Conservation (phyloP, 2,797 vertebrate species). For the Thalassophryne amazonica region DNA sequence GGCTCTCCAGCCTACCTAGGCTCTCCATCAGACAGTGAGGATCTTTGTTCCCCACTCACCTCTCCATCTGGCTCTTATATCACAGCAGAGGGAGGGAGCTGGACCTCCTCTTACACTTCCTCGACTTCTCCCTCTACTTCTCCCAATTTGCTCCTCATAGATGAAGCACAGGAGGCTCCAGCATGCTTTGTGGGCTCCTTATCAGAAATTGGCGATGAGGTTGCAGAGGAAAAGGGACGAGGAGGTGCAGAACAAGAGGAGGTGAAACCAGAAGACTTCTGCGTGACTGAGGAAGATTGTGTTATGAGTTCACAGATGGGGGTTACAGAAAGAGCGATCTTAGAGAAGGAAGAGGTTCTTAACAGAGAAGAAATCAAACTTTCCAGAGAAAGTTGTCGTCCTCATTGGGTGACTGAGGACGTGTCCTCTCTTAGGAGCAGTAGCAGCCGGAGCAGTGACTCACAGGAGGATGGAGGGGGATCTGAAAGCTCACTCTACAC, state of each 20-base stretch:
- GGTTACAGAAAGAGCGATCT: conserved; percentile 53
- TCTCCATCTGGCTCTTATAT: conserved; percentile 94
- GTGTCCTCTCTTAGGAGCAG: conserved; percentile 67
- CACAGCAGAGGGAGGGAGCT: conserved; percentile 93
- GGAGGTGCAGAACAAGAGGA: conserved; percentile 58
- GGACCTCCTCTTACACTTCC: conserved; percentile 87
- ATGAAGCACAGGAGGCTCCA: conserved; percentile 81
- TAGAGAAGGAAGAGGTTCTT: conserved; percentile 66
- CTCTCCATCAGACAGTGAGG: conserved; percentile 79
- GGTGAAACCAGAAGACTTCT: conserved; percentile 42
- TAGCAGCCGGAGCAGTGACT: conserved; percentile 73
- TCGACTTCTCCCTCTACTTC: conserved; percentile 90
- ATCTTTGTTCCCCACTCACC: conserved; percentile 86
- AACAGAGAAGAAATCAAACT: conserved; percentile 55
- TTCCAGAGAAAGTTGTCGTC: conserved; percentile 62
- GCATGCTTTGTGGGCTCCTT: conserved; percentile 78
- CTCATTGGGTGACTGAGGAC: conserved; percentile 75
- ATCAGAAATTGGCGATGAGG: conserved; percentile 81
- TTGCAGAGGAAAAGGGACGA: conserved; percentile 73
- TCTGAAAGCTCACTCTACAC: conserved; percentile 69
- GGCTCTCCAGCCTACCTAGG: conserved; percentile 72
- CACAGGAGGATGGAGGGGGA: conserved; percentile 69
- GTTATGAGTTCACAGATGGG: conserved; percentile 39
- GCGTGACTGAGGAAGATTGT: conserved; percentile 54
- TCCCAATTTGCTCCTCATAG: conserved; percentile 83